Evolutionary conservation across 1,140 invertebrate genomes (phyloP), one percentile per base, ranked within the genome.

Genomic region (Eurosta solidaginis): DNA sequence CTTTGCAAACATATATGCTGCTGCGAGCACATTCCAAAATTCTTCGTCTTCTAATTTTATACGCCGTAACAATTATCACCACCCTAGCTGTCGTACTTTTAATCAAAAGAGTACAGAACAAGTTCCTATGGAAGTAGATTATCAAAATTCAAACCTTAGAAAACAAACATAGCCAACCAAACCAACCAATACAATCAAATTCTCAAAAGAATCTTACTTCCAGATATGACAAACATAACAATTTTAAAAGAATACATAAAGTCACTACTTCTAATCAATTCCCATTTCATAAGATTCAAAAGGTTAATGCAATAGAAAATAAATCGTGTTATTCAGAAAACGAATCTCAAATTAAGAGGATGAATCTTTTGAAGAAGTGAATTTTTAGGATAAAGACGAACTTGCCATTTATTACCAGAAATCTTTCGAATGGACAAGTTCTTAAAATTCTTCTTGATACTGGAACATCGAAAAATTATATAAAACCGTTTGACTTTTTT

Each of bases 391-490:
- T n/a, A n/a, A n/a, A n/a, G n/a, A n/a, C n/a, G n/a, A n/a, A n/a
- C n/a, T n/a, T n/a, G n/a, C n/a, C n/a, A n/a, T n/a, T n/a, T n/a
- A n/a, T n/a, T n/a, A n/a, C n/a, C n/a, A n/a, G n/a, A n/a, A n/a
- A n/a, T n/a, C n/a, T n/a, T n/a, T n/a, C n/a, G n/a, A n/a, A n/a
- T n/a, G n/a, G n/a, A n/a, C n/a, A n/a, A n/a, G n/a, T n/a, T n/a
- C n/a, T n/a, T n/a, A n/a, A n/a, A n/a, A n/a, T n/a, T n/a, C n/a
- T n/a, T n/a, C n/a, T n/a, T n/a, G n/a, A n/a, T n/a, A n/a, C n/a
- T n/a, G n/a, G n/a, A n/a, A n/a, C n/a, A n/a, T n/a, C n/a, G n/a
- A 54, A 54, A 54, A 54, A 54, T 25, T 54, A 54, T 54, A 54
- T 54, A 7, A 54, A 54, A 54, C 9, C 9, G 7, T 6, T 12